Percentiles rank a stretch among this genome's conserved stretches.
Conservation (phyloP, 2,113 vertebrate genomes). For the Rhombomys opimus region DNA sequence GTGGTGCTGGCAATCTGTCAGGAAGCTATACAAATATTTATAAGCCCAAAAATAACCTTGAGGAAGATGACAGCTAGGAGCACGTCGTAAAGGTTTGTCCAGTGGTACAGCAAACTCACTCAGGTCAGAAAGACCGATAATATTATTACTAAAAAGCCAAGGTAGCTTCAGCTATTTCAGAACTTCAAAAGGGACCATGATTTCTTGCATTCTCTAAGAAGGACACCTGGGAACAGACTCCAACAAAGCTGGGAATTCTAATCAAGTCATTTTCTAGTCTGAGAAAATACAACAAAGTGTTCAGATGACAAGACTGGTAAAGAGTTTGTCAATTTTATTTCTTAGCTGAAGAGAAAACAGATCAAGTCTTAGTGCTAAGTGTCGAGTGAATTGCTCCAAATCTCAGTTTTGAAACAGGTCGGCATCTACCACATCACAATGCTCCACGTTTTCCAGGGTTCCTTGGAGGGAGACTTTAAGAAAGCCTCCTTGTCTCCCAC, state of each 20-base stretch:
- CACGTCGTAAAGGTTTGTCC: not conserved
- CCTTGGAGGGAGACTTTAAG: slow-evolving; percentile 59
- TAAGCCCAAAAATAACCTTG: not conserved
- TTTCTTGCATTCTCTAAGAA: not conserved
- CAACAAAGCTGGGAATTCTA: not conserved
- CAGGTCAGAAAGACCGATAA: not conserved
- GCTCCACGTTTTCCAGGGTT: slow-evolving; percentile 63
- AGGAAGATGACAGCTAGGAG: not conserved
- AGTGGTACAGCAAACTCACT: too few relatives aligned
- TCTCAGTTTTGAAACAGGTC: slow-evolving; percentile 48
- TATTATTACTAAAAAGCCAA: not conserved
- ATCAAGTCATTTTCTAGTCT: slow-evolving; percentile 10
- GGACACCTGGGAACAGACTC: not conserved
- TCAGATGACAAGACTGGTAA: not conserved
- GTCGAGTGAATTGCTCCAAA: not conserved
- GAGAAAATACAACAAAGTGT: slow-evolving; percentile 14
- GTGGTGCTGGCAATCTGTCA: not conserved
- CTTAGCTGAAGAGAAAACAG: slow-evolving; percentile 14
- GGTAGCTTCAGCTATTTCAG: not conserved
- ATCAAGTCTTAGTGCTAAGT: not conserved
- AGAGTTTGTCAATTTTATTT: not conserved
- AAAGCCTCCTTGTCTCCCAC: slow-evolving; percentile 54
- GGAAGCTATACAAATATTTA: not conserved
- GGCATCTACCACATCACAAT: slow-evolving; percentile 31
- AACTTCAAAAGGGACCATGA: not conserved